These are phyloP conservation scores for Oreochromis niloticus DNA, from an alignment of 2,113 vertebrate genomes.

Conservation along the genomic window DNA sequence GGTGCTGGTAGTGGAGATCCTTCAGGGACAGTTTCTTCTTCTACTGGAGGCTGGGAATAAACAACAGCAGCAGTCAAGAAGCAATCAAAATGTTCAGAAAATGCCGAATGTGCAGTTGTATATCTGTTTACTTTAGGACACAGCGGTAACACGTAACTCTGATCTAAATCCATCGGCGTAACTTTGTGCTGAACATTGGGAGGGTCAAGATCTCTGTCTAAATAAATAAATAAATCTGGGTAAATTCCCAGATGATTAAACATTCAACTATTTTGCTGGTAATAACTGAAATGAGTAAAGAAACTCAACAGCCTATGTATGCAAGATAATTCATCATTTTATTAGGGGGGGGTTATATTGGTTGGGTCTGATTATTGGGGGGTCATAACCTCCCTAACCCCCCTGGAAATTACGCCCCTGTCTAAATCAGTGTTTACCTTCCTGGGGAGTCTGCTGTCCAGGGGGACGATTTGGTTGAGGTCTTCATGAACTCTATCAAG, in stretches of 20 bases:
- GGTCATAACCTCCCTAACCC: too few species aligned
- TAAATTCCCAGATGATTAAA: too few species aligned
- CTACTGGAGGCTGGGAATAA: slow-evolving; percentile 78
- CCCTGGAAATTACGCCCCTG: too few species aligned
- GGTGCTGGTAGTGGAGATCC: slow-evolving; percentile 86
- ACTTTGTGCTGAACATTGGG: too few species aligned
- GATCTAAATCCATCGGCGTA: background rate
- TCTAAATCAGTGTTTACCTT: slow-evolving; percentile 73
- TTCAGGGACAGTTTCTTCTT: slow-evolving; percentile 81
- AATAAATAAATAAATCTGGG: too few species aligned
- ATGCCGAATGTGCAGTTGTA: background rate
- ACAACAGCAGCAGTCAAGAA: background rate
- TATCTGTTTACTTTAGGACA: background rate
- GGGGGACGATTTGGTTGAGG: slow-evolving; percentile 83
- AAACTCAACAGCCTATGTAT: too few species aligned
- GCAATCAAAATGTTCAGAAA: background rate
- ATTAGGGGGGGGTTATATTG: too few species aligned
- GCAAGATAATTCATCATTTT: too few species aligned
- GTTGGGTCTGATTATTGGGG: too few species aligned
- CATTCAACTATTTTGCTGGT: too few species aligned
- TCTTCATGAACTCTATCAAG: slow-evolving; percentile 96
- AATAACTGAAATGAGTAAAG: too few species aligned
- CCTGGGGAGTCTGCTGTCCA: slow-evolving; percentile 72
- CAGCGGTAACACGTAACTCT: background rate
- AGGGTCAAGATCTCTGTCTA: too few species aligned